These are phyloP conservation scores for Trachelus iudaicus DNA, from an alignment of 2,888 invertebrate species.

Conservation along the genomic window DNA sequence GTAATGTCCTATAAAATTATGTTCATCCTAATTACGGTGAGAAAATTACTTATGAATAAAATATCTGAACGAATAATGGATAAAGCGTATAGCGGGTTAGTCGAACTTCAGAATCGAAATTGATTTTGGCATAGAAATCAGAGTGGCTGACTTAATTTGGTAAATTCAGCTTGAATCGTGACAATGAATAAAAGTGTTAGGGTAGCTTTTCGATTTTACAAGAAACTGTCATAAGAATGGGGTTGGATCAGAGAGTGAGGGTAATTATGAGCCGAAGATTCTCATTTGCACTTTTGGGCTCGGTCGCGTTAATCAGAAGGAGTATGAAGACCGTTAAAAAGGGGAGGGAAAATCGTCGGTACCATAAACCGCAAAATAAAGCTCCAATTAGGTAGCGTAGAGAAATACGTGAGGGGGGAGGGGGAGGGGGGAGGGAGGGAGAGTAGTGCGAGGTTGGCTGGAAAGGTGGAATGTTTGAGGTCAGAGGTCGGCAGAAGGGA, in stretches of 20 bases:
- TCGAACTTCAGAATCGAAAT: not conserved
- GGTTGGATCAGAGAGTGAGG: not conserved
- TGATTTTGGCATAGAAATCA: not conserved
- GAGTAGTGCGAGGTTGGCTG: slow-evolving; percentile 13
- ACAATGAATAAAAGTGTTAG: not conserved
- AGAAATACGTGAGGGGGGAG: slow-evolving; percentile 31
- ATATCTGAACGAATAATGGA: not conserved
- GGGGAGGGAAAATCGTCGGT: slow-evolving; percentile 14
- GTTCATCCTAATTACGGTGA: no score
- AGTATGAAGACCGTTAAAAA: slow-evolving; percentile 13
- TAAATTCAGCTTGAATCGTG: not conserved
- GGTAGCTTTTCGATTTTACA: not conserved
- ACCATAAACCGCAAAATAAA: slow-evolving; percentile 34
- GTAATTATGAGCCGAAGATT: not conserved
- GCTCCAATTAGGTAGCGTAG: slow-evolving; percentile 36
- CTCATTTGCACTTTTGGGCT: not conserved
- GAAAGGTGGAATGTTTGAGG: slow-evolving; percentile 18
- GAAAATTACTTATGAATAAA: not conserved
- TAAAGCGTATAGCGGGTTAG: not conserved
- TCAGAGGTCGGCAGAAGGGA: slow-evolving; percentile 21
- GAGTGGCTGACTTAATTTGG: not conserved
- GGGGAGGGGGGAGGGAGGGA: not conserved
- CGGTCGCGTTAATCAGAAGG: slow-evolving; percentile 8
- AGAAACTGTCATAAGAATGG: not conserved
- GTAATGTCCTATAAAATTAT: no score